phyloP scores from a whole-genome alignment of 2,888 invertebrate species.

The Hydriomena furcata region DNA sequence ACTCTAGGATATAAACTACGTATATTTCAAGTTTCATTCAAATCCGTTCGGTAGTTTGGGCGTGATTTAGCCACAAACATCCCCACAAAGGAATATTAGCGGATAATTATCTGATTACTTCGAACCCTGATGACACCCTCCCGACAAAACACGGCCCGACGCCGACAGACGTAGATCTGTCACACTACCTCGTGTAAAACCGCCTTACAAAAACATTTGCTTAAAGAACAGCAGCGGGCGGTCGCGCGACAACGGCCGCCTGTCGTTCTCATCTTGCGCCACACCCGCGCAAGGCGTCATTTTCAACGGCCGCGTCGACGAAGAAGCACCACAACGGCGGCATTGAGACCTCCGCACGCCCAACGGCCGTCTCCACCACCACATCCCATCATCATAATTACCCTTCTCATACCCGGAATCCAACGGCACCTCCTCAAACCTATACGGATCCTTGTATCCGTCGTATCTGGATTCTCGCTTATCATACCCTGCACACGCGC shows the following conservation, averaged over 20 bases:
- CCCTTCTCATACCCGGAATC: constrained; percentile 53
- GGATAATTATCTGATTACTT: no score
- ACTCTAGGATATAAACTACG: no score
- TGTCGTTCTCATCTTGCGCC: constrained; percentile 43
- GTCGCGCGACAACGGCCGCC: constrained; percentile 55
- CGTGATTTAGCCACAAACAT: no score
- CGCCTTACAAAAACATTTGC: constrained; percentile 56
- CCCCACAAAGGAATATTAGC: no score
- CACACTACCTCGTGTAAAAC: constrained; percentile 9
- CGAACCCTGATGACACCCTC: no score
- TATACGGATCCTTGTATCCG: constrained; percentile 24
- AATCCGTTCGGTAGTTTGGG: no score
- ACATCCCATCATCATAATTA: constrained; percentile 50
- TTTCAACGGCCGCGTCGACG: constrained; percentile 62
- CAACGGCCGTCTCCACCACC: constrained; percentile 58
- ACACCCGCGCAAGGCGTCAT: constrained; percentile 62
- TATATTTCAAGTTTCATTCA: no score
- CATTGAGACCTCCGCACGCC: constrained; percentile 61
- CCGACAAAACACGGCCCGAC: no score
- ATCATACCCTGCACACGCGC: constrained; percentile 37
- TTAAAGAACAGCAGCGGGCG: constrained; percentile 70
- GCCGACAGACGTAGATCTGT: neutral
- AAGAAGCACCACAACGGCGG: constrained; percentile 64
- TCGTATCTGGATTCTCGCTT: constrained; percentile 30
- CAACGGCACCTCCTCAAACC: constrained; percentile 42